Conservation (phyloP, 2,113 vertebrate species). For the Theristicus caerulescens region DNA sequence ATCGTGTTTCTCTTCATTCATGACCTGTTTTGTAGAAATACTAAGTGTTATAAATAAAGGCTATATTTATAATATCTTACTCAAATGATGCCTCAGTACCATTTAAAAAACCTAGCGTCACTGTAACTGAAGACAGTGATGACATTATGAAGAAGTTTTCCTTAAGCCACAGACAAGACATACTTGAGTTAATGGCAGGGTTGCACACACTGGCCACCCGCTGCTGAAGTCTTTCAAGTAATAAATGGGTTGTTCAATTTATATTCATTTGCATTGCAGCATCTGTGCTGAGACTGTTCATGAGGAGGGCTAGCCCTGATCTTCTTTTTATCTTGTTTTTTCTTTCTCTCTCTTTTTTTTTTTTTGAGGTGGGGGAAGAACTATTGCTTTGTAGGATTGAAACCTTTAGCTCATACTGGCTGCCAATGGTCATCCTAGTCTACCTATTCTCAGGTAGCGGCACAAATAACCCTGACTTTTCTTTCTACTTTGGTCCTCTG, state of each 20-base stretch:
- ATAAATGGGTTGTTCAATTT: not conserved
- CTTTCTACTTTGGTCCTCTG: not conserved
- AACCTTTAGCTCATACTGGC: not conserved
- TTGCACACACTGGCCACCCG: rapidly evolving
- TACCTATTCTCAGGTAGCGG: not conserved
- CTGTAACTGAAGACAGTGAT: not conserved
- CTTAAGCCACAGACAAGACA: not conserved
- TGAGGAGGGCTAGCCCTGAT: not conserved
- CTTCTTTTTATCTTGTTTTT: not conserved
- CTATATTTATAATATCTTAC: not conserved
- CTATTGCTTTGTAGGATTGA: not conserved
- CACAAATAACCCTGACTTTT: not conserved
- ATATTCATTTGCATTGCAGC: not conserved
- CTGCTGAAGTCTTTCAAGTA: not conserved
- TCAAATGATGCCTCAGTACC: not conserved
- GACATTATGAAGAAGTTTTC: not conserved
- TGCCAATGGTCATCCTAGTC: not conserved
- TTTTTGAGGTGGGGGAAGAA: not conserved
- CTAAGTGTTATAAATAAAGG: not conserved
- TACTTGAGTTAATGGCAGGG: not conserved
- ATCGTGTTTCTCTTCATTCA: not conserved
- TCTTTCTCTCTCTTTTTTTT: not conserved
- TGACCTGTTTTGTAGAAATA: not conserved
- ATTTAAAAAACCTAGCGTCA: not conserved
- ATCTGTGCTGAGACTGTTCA: not conserved